phyloP scores from a whole-genome alignment of 1,140 invertebrate genomes.

The Acarapis woodi region DNA sequence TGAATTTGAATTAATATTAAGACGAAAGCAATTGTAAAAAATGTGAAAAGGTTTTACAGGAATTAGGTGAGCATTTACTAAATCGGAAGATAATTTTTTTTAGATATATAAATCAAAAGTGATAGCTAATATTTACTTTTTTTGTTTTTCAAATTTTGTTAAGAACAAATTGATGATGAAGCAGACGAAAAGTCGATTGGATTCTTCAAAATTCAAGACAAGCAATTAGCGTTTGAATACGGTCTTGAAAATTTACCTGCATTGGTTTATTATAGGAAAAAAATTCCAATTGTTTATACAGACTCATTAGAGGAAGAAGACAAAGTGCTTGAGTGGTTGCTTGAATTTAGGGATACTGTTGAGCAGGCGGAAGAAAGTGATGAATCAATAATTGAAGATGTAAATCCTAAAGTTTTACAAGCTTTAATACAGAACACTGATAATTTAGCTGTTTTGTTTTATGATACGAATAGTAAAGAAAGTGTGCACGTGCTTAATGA shows the following conservation, averaged over 20 bases:
- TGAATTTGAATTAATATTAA: slow-evolving; percentile 17
- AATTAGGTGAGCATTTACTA: too few relatives aligned
- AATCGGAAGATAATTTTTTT: too few relatives aligned
- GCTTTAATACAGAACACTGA: slow-evolving; percentile 66
- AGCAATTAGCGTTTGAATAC: slow-evolving; percentile 65
- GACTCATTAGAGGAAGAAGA: slow-evolving; percentile 26
- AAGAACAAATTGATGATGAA: slow-evolving; percentile 84
- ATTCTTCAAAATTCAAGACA: slow-evolving; percentile 77
- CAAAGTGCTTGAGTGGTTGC: slow-evolving; percentile 14
- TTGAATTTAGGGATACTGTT: slow-evolving; percentile 13
- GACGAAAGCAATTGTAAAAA: slow-evolving; percentile 75
- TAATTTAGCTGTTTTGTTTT: slow-evolving; percentile 22
- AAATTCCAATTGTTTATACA: slow-evolving; percentile 80
- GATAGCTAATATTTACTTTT: too few relatives aligned
- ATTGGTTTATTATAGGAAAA: slow-evolving; percentile 69
- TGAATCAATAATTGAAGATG: slow-evolving; percentile 67
- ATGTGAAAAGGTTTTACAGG: slow-evolving; percentile 51
- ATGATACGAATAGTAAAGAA: slow-evolving; percentile 27
- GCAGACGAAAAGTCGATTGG: slow-evolving; percentile 78
- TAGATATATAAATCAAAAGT: too few relatives aligned
- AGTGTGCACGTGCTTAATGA: slow-evolving; percentile 55
- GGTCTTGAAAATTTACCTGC: slow-evolving; percentile 51
- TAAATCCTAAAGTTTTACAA: slow-evolving; percentile 30
- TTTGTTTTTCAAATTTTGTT: too few relatives aligned
- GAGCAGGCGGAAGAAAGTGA: slow-evolving; percentile 17